Base-by-base conservation (phyloP, 2,888 invertebrate genomes). In the Hypomecis atomaria region DNA sequence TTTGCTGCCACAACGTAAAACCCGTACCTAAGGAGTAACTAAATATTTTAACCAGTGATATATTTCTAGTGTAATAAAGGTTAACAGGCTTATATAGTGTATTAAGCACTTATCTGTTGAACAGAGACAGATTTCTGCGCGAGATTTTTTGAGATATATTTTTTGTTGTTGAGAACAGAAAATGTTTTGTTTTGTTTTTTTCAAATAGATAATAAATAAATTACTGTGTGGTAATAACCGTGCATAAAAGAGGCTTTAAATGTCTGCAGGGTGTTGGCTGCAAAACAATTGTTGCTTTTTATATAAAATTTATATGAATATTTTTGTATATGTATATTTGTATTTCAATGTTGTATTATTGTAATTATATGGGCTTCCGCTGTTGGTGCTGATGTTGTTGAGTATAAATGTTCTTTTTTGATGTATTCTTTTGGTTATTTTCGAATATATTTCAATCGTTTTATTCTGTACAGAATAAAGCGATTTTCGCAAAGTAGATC, bases 191-290 rank as follows among this genome's bases (percentile, higher is more conserved):
- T n/a, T n/a, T n/a, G n/a, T n/a, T n/a, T 0, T 36, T 34, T 36
- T 44, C 36, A 36, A n/a, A 11, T 44, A 11, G 1, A 36, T 7
- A 2, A 45, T 43, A 11, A 11, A 60, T 44, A 53, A 33, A 43
- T 88, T 88, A 88, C 90, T 91, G 90, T 85, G 87, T 89, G 91
- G 88, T 90, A 85, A 82, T 76, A 71, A 78, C 82, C 79, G 82
- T 75, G 76, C 77, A 79, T 78, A 79, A 79, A 76, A 52, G 45
- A 86, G 87, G 91, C 91, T 91, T 92, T 90, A 81, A 86, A 90
- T 92, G 92, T 92, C 85, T 91, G 92, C 92, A 90, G 91, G 88
- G 92, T 92, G 92, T 92, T 92, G 92, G 92, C 90, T 91, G 91
- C 88, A 79, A 82, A 76, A 73, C 75, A 65, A 74, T 69, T 77